These are phyloP conservation scores for Pyrgilauda ruficollis DNA, from an alignment of 2,113 vertebrate genomes.

Conservation along the genomic window DNA sequence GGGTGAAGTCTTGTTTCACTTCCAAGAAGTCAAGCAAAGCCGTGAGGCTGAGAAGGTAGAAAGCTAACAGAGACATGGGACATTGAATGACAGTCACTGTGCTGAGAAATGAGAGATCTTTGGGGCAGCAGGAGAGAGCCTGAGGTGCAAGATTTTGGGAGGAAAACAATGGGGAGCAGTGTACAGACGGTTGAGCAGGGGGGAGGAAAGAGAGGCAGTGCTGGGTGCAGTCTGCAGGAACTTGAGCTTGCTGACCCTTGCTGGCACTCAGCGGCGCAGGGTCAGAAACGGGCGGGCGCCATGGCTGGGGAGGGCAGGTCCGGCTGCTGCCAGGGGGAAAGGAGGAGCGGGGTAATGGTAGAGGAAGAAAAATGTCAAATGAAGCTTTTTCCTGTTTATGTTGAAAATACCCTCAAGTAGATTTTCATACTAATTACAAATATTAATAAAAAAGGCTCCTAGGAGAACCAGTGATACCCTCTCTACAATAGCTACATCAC, in stretches of 20 bases:
- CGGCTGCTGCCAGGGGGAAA: neutral
- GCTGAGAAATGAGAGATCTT: neutral
- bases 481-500: neutral
- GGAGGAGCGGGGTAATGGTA: fast-evolving
- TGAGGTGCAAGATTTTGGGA: neutral
- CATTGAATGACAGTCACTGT: neutral
- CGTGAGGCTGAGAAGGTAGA: neutral
- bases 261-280: neutral
- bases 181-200: neutral
- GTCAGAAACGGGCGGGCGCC: neutral
- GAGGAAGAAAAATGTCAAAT: neutral
- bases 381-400: neutral
- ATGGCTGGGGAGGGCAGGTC: neutral
- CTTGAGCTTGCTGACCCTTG: neutral
- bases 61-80: neutral
- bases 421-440: neutral
- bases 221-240: neutral
- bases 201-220: neutral
- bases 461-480: neutral
- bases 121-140: neutral
- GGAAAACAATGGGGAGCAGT: neutral
- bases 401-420: neutral
- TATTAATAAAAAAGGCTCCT: neutral
- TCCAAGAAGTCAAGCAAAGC: neutral
- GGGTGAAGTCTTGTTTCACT: neutral